Evolutionary conservation across 2,888 invertebrate genomes (phyloP).

Genomic region (Drosophila bunnanda): DNA sequence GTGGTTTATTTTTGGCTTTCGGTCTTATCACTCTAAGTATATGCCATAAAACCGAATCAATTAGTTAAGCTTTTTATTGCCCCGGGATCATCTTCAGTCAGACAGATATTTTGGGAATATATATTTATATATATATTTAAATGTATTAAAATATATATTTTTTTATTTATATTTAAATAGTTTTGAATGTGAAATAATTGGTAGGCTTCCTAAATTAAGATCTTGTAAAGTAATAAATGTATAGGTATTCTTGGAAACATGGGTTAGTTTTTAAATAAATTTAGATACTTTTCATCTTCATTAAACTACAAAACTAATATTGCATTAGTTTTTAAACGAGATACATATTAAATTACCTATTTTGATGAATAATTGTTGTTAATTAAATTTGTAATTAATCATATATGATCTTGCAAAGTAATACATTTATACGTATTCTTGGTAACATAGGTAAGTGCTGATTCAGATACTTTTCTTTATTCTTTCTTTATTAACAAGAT

Average conservation of each 20-base stretch:
- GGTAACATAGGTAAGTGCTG: too few relatives aligned
- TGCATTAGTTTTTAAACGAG: not conserved
- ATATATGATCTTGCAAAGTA: too few relatives aligned
- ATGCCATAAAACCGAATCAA: conserved; percentile 6
- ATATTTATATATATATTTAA: not conserved
- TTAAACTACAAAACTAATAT: not conserved
- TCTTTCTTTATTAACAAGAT: too few relatives aligned
- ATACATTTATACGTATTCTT: too few relatives aligned
- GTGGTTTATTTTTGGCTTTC: not conserved
- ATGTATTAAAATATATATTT: not conserved
- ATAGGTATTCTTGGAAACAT: too few relatives aligned
- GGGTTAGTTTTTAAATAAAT: too few relatives aligned
- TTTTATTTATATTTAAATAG: not conserved
- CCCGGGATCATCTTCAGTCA: conserved; percentile 4
- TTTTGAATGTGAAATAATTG: not conserved
- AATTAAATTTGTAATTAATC: too few relatives aligned
- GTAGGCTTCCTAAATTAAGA: not conserved
- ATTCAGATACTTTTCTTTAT: too few relatives aligned
- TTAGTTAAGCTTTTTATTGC: conserved; percentile 22
- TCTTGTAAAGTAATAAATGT: too few relatives aligned
- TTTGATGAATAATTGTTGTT: too few relatives aligned
- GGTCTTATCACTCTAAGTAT: conserved; percentile 1
- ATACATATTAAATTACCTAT: not conserved
- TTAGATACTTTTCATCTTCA: too few relatives aligned
- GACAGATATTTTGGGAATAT: conserved; percentile 12